Conservation (phyloP, 2,113 vertebrate genomes). For the Balaeniceps rex region DNA sequence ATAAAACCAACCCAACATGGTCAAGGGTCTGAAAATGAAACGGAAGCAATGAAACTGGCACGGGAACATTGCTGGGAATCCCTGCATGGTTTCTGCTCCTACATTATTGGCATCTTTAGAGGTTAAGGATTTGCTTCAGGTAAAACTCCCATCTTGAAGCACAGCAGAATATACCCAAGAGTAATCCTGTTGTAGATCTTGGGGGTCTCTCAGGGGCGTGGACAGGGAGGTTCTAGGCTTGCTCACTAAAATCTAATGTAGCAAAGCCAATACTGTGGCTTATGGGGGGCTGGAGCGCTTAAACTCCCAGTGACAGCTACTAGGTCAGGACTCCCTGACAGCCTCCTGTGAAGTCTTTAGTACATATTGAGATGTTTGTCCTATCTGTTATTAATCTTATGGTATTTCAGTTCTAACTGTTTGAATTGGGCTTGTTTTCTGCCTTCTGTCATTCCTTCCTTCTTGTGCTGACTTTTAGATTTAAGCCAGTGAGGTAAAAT, state of each 20-base stretch:
- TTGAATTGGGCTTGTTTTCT: not conserved
- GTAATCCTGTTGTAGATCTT: not conserved
- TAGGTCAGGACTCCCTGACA: not conserved
- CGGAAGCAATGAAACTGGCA: conserved; percentile 70
- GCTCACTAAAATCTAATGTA: not conserved
- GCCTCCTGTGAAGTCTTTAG: not conserved
- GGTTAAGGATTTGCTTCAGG: conserved; percentile 66
- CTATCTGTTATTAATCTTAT: not conserved
- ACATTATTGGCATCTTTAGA: conserved; percentile 74
- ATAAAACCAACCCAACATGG: not conserved
- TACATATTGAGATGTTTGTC: not conserved
- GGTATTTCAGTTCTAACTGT: not conserved
- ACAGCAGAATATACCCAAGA: not conserved
- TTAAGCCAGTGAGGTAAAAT: not conserved
- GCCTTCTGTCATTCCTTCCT: not conserved
- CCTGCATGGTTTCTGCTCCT: conserved; percentile 75
- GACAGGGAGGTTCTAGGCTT: not conserved
- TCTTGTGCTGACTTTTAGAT: not conserved
- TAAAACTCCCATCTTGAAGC: conserved; percentile 2
- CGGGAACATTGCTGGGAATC: conserved; percentile 80
- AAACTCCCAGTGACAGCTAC: not conserved
- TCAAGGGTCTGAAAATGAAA: conserved; percentile 24
- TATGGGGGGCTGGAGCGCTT: not conserved
- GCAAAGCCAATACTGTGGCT: not conserved
- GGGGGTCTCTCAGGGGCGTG: not conserved